Conservation (phyloP, 2,113 vertebrate genomes). For the Rhinolophus sinicus region DNA sequence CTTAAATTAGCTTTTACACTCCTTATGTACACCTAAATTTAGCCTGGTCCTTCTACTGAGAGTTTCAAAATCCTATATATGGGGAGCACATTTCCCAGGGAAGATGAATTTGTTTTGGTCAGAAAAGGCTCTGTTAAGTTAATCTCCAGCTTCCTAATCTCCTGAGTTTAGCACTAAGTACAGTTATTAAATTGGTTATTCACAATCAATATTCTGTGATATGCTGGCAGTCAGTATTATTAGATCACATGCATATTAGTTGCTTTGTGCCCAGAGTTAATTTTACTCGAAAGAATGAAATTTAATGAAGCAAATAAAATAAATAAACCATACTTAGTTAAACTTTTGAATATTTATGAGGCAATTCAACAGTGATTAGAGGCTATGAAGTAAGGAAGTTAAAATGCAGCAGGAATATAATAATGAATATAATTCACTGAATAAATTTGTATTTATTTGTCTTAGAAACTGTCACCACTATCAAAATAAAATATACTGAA, state of each 20-base stretch:
- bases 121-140: neutral
- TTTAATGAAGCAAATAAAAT: conserved; percentile 70
- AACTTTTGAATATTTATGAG: conserved; percentile 74
- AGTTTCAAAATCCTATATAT: neutral
- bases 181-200: conserved; percentile 31
- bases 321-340: conserved; percentile 66
- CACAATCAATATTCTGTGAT: conserved; percentile 14
- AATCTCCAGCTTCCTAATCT: neutral
- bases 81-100: neutral
- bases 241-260: conserved; percentile 25
- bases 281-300: conserved; percentile 63
- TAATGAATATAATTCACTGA: neutral
- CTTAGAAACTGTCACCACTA: neutral
- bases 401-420: conserved; percentile 61
- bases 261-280: conserved; percentile 56
- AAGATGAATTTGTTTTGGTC: neutral
- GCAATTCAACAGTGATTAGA: conserved; percentile 48
- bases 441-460: neutral
- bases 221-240: neutral
- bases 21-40: neutral
- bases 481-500: conserved; percentile 14
- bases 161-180: neutral
- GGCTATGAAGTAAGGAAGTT: conserved; percentile 30
- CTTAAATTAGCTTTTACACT: neutral
- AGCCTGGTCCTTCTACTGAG: neutral